Base-by-base conservation (phyloP, 2,888 invertebrate genomes). In the Leptarthrus brevirostris region DNA sequence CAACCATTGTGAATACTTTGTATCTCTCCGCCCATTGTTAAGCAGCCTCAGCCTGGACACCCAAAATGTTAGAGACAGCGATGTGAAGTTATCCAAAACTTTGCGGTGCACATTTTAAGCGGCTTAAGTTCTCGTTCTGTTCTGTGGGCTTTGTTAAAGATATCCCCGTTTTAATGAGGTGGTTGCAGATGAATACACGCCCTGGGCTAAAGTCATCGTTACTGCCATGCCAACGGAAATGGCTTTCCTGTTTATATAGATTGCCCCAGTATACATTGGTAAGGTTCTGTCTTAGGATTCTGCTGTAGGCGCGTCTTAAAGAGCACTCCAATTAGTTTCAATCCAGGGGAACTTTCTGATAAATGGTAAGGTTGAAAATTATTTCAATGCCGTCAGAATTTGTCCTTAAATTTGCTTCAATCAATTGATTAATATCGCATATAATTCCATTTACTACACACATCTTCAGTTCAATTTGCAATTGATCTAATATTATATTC, bases 111-210 rank as follows among this genome's bases (percentile, higher is more conserved):
- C 47, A 66, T 66, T 64, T 66, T 66, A 66, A 49, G 66, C 66
- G 30, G 66, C 66, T 66, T 66, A 66, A 66, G 24, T 49, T 49
- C 66, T 47, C 26, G 66, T 44, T 66, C 66, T 44, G 2, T 49
- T 22, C 26, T 66, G 47, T 26, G 47, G 66, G 26, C 49, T 66
- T 44, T 66, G 66, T 49, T 66, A 26, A 49, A 66, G 53, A 70
- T 70, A 49, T 70, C 36, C 36, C 34, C 52, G 53, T 70, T 52
- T 70, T 70, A 70, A 70, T 70, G 70, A 70, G 53, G 52, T 70
- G 70, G 70, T 70, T 70, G 70, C 70, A 52, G 70, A 70, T 53
- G 53, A 70, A 70, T 70, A 34, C 30, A 53, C 53, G 52, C 70
- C 70, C 53, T 53, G 14, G 36, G 70, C 16, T 20, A 40, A 20